These are phyloP conservation scores for Danaus melanippus DNA, from an alignment of 1,140 invertebrate genomes.

Conservation along the genomic window DNA sequence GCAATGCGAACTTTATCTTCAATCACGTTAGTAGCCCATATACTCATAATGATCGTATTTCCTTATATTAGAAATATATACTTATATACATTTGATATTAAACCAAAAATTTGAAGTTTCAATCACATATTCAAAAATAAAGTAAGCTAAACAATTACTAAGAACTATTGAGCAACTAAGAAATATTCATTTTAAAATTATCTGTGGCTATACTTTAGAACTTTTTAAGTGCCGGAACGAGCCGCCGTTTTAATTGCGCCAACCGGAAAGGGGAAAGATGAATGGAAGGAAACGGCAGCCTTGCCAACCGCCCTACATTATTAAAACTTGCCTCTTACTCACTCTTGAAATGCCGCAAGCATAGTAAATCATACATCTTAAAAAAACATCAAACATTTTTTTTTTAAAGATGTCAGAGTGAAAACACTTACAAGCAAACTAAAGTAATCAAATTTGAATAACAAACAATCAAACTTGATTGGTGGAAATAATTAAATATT, in stretches of 20 bases:
- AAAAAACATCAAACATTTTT: constrained; percentile 19
- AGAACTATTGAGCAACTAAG: constrained; percentile 1
- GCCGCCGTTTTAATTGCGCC: constrained; percentile 64
- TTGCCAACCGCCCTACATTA: constrained; percentile 63
- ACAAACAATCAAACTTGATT: too few species aligned
- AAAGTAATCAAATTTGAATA: too few species aligned
- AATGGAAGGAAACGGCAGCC: constrained; percentile 62
- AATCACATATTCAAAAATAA: too few species aligned
- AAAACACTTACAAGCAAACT: neutral
- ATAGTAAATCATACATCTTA: constrained; percentile 15
- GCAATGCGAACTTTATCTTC: neutral
- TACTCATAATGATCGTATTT: too few species aligned
- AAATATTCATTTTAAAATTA: constrained; percentile 41
- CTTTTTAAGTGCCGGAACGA: constrained; percentile 67
- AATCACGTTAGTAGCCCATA: too few species aligned
- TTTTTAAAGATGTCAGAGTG: constrained; percentile 10
- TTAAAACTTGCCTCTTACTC: constrained; percentile 63
- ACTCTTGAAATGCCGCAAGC: constrained; percentile 33
- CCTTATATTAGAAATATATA: too few species aligned
- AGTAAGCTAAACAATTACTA: neutral
- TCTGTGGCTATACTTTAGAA: constrained; percentile 62
- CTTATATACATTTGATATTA: too few species aligned
- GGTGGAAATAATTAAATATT: too few species aligned
- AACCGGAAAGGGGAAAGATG: constrained; percentile 66
- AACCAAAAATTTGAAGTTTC: too few species aligned